Conservation (phyloP, 2,888 invertebrate genomes). For the Scaptomyza flava region DNA sequence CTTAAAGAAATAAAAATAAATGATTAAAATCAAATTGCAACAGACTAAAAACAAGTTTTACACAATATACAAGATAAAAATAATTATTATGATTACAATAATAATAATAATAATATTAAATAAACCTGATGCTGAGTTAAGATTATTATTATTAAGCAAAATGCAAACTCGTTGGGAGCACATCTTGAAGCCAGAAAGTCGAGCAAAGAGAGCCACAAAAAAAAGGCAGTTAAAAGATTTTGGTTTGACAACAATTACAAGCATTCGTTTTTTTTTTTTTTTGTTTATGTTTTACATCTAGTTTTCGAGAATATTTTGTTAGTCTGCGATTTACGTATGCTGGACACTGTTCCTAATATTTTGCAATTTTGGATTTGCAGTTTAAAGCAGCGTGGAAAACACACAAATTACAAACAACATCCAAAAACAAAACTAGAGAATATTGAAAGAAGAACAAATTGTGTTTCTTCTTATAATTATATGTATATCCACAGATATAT, state of each 20-base stretch:
- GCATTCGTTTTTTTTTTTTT: neutral
- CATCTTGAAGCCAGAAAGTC: conserved; percentile 45
- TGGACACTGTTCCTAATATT: conserved; percentile 6
- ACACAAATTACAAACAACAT: conserved; percentile 5
- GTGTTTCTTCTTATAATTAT: neutral
- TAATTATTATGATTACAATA: neutral
- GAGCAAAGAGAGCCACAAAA: conserved; percentile 28
- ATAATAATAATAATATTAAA: conserved; percentile 21
- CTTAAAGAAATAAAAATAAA: conserved; percentile 10
- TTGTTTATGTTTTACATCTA: conserved; percentile 23
- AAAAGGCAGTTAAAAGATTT: conserved; percentile 32
- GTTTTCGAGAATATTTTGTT: conserved; percentile 9
- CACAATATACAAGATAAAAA: conserved; percentile 24
- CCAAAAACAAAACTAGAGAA: neutral
- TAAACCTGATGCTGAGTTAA: conserved; percentile 55
- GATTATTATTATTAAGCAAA: conserved; percentile 42
- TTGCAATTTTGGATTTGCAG: conserved; percentile 11
- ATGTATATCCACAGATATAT: neutral
- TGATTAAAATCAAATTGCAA: conserved; percentile 23
- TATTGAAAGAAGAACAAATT: neutral
- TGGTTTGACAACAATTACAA: conserved; percentile 11
- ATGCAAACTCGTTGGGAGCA: conserved; percentile 60
- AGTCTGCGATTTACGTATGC: conserved; percentile 1
- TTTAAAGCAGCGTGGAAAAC: conserved; percentile 24
- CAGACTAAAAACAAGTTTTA: conserved; percentile 28